Percentiles rank a stretch among this genome's conserved stretches.
Evolutionary conservation across 1,140 invertebrate species (phyloP).

Genomic region (Maconellicoccus hirsutus): DNA sequence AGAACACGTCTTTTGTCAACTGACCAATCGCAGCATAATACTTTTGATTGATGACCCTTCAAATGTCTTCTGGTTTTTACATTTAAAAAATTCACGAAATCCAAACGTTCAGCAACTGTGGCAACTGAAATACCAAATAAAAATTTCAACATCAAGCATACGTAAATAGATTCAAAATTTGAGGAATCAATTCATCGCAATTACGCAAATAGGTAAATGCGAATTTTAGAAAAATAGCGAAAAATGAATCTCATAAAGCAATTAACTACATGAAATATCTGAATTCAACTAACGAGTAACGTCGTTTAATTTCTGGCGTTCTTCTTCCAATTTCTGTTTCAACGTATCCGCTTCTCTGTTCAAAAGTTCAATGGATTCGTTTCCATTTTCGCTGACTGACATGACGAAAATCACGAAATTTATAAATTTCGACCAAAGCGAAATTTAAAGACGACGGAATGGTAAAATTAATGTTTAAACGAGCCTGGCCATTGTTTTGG

Average conservation of each 20-base stretch:
- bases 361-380: conserved; percentile 63
- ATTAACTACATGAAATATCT: conserved; percentile 54
- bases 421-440: no score
- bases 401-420: not conserved
- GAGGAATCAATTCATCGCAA: no score
- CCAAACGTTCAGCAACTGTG: conserved; percentile 83
- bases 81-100: conserved; percentile 70
- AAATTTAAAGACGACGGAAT: no score
- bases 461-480: no score
- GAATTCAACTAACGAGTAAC: conserved; percentile 73
- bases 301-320: conserved; percentile 94
- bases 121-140: conserved; percentile 77
- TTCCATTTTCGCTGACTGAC: conserved; percentile 16
- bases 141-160: no score
- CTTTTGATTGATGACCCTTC: conserved; percentile 98
- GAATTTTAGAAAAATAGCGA: no score
- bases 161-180: no score
- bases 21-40: conserved; percentile 97
- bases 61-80: conserved; percentile 88
- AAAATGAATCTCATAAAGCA: no score
- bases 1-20: conserved; percentile 96
- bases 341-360: conserved; percentile 82
- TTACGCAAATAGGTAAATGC: no score
- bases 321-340: conserved; percentile 88
- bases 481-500: no score